phyloP scores from a whole-genome alignment of 2,888 invertebrate genomes.

The Stenoptilia bipunctidactyla region DNA sequence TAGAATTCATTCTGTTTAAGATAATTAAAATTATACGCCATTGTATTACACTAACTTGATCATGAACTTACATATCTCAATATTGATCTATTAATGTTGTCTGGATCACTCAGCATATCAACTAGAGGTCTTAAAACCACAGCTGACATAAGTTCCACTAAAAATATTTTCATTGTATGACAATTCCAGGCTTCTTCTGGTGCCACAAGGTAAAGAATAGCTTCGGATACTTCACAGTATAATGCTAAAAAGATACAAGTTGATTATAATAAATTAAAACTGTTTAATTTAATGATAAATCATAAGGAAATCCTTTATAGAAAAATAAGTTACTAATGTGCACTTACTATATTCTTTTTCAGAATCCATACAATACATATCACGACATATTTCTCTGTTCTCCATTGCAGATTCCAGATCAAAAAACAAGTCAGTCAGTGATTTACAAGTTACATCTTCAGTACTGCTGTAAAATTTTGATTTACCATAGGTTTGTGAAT shows the following conservation, averaged over 20 bases:
- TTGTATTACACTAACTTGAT: too few relatives aligned
- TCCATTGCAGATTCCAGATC: constrained; percentile 91
- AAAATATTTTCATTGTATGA: constrained; percentile 81
- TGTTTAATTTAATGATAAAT: too few relatives aligned
- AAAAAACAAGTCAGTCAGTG: constrained; percentile 81
- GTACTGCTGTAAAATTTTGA: constrained; percentile 74
- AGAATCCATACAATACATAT: constrained; percentile 81
- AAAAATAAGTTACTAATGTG: too few relatives aligned
- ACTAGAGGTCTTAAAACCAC: constrained; percentile 80
- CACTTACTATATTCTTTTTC: constrained; percentile 73
- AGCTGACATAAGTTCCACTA: constrained; percentile 79
- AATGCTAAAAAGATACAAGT: constrained; percentile 70
- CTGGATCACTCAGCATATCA: constrained; percentile 85
- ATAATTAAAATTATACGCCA: too few relatives aligned
- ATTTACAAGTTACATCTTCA: constrained; percentile 45
- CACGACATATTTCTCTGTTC: constrained; percentile 81
- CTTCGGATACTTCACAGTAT: constrained; percentile 85
- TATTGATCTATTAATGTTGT: constrained; percentile 91
- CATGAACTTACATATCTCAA: constrained; percentile 84
- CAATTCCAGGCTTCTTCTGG: constrained; percentile 89
- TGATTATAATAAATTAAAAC: too few relatives aligned
- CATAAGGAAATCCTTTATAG: too few relatives aligned
- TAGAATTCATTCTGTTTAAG: too few relatives aligned
- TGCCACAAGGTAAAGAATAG: constrained; percentile 84
- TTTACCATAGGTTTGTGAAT: constrained; percentile 52